Evolutionary conservation across 2,113 vertebrate species (phyloP).

Genomic region (Muntiacus reevesi): DNA sequence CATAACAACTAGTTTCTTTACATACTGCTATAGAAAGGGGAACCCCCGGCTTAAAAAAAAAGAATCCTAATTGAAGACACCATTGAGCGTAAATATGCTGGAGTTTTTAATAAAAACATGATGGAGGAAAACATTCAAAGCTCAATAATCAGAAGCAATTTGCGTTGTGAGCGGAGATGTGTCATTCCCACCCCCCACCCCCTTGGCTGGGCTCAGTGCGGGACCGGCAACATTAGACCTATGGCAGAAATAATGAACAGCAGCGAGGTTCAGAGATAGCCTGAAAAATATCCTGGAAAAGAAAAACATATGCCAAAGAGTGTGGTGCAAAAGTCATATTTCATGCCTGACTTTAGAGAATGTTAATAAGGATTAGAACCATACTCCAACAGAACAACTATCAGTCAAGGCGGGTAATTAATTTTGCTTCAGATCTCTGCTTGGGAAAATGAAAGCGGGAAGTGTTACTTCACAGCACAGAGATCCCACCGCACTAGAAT

Average conservation of each 20-base stretch:
- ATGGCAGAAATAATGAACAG: conserved; percentile 90
- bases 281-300: conserved; percentile 90
- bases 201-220: conserved; percentile 59
- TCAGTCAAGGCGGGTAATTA: conserved; percentile 85
- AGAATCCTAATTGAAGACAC: conserved; percentile 85
- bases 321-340: conserved; percentile 89
- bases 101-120: conserved; percentile 84
- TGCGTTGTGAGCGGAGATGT: conserved; percentile 78
- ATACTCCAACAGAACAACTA: conserved; percentile 85
- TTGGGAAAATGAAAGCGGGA: conserved; percentile 76
- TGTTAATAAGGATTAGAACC: conserved; percentile 95
- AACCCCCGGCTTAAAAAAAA: conserved; percentile 13
- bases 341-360: conserved; percentile 92
- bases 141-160: conserved; percentile 84
- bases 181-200: conserved; percentile 47
- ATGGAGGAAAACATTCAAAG: conserved; percentile 83
- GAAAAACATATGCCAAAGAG: conserved; percentile 89
- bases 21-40: conserved; percentile 81
- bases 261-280: conserved; percentile 84
- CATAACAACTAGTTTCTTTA: conserved; percentile 84
- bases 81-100: conserved; percentile 82
- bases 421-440: conserved; percentile 85
- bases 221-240: conserved; percentile 82
- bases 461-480: conserved; percentile 59
- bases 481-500: conserved; percentile 45